Percentiles rank a stretch among this genome's conserved stretches.
Evolutionary conservation across 2,113 vertebrate genomes (phyloP).

Genomic region (Tautogolabrus adspersus): DNA sequence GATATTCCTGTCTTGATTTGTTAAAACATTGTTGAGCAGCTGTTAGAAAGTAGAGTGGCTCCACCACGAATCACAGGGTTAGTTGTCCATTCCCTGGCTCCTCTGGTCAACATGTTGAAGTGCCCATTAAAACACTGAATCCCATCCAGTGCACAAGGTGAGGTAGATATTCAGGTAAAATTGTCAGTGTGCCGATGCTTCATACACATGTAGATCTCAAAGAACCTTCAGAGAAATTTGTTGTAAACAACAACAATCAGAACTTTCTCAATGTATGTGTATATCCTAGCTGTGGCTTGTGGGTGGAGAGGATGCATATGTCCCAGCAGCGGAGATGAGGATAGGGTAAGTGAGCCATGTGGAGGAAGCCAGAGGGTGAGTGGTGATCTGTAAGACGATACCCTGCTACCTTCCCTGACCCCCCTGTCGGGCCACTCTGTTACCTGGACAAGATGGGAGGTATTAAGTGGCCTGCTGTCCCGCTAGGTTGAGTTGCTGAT

Average conservation of each 20-base stretch:
- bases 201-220: background rate
- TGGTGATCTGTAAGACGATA: slow-evolving; percentile 81
- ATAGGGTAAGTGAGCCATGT: slow-evolving; percentile 78
- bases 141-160: too few relatives aligned
- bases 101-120: background rate
- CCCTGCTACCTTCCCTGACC: slow-evolving; percentile 83
- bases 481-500: slow-evolving; percentile 85
- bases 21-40: too few relatives aligned
- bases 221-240: background rate
- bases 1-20: background rate
- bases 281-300: slow-evolving; percentile 47
- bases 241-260: slow-evolving; percentile 9
- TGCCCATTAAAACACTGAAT: background rate
- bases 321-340: slow-evolving; percentile 71
- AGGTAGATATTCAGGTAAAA: too few relatives aligned
- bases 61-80: too few relatives aligned
- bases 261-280: slow-evolving; percentile 56
- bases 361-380: slow-evolving; percentile 80
- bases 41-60: background rate
- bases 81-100: too few relatives aligned
- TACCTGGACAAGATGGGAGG: slow-evolving; percentile 80
- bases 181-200: background rate
- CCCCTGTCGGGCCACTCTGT: slow-evolving; percentile 77
- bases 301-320: slow-evolving; percentile 67
- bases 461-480: slow-evolving; percentile 79